A percentile compares a stretch with the other conserved stretches of the same genome.
phyloP scores from a whole-genome alignment of 2,797 vertebrate species.

The Lindbergichthys nudifrons region DNA sequence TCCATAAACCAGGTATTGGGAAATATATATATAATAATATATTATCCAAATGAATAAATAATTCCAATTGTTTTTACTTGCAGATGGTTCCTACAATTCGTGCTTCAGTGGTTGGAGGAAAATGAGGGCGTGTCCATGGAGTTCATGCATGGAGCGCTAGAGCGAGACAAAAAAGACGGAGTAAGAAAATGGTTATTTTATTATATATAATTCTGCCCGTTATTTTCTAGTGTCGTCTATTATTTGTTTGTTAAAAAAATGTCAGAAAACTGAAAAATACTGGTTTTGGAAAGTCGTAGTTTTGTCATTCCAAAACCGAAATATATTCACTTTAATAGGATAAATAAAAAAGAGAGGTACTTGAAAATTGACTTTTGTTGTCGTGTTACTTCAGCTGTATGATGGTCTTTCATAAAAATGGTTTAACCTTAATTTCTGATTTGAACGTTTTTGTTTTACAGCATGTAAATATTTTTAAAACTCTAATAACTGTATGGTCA shows the following conservation, averaged over 20 bases:
- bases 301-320: too few relatives aligned
- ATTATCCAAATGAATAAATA: not conserved
- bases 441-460: not conserved
- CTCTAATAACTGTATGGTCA: not conserved
- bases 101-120: slow-evolving; percentile 97
- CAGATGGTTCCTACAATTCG: slow-evolving; percentile 98
- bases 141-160: slow-evolving; percentile 95
- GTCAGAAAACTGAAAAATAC: too few relatives aligned
- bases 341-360: too few relatives aligned
- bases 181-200: slow-evolving; percentile 78
- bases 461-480: not conserved
- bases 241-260: too few relatives aligned
- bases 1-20: not conserved
- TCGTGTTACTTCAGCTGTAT: too few relatives aligned
- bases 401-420: too few relatives aligned
- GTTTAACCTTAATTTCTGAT: too few relatives aligned
- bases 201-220: too few relatives aligned
- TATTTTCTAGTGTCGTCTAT: too few relatives aligned
- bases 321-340: too few relatives aligned
- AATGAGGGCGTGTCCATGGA: slow-evolving; percentile 98
- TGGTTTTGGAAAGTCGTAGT: too few relatives aligned
- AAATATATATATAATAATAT: not conserved
- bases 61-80: not conserved
- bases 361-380: too few relatives aligned
- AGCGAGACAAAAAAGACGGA: slow-evolving; percentile 98